Conservation (phyloP, 2,797 vertebrate species). For the Melanitta fusca region DNA sequence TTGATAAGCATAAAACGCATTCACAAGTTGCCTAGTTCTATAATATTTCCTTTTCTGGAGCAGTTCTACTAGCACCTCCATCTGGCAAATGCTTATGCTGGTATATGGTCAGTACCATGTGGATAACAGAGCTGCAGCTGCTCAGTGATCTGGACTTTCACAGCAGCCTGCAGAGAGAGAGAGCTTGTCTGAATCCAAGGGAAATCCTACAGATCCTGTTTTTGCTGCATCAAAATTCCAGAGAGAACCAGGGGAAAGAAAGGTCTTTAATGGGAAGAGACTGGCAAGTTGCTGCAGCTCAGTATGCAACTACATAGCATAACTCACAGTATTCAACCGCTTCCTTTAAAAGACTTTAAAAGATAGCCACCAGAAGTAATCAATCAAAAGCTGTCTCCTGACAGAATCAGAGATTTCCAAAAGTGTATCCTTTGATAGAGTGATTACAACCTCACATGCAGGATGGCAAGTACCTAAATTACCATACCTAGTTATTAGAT, state of each 20-base stretch:
- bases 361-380: background rate
- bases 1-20: background rate
- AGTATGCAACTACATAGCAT: background rate
- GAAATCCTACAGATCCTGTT: background rate
- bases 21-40: background rate
- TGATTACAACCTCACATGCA: background rate
- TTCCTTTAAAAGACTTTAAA: background rate
- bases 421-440: background rate
- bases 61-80: background rate
- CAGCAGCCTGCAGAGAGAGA: background rate
- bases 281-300: background rate
- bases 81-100: background rate
- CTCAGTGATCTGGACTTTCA: background rate
- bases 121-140: background rate
- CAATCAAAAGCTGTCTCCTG: background rate
- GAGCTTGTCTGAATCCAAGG: background rate
- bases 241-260: background rate
- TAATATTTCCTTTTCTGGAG: background rate
- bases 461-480: background rate
- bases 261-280: background rate
- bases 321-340: background rate
- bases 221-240: background rate
- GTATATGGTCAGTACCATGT: background rate
- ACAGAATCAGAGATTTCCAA: background rate
- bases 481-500: background rate